phyloP scores from a whole-genome alignment of 2,888 invertebrate species.

The Chymomyza procnemis region DNA sequence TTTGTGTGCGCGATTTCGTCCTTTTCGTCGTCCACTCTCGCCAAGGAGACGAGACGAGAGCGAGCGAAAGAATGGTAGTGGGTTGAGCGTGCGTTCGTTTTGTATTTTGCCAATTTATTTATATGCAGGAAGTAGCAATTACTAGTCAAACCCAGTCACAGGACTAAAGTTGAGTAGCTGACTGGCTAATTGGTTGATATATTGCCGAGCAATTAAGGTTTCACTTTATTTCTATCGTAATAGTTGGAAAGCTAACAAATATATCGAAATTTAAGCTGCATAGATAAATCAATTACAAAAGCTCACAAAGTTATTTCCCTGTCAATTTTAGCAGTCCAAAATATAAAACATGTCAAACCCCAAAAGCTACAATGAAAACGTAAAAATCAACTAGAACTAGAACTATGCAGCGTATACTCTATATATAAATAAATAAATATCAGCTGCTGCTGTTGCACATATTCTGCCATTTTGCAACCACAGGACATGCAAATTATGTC shows the following conservation, averaged over 20 bases:
- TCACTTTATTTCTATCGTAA: neutral
- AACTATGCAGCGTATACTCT: neutral
- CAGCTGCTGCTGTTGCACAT: constrained; percentile 44
- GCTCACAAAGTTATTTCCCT: neutral
- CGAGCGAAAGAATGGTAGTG: too few species aligned
- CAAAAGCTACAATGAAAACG: neutral
- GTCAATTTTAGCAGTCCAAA: neutral
- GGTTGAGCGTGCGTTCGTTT: neutral
- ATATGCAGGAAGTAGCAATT: constrained; percentile 63
- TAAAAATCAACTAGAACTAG: too few species aligned
- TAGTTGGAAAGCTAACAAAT: neutral
- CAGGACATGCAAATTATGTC: constrained; percentile 64
- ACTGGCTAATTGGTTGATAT: constrained; percentile 16
- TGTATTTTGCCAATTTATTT: constrained; percentile 44
- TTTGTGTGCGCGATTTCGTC: neutral
- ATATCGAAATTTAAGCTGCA: neutral
- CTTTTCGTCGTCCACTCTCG: too few species aligned
- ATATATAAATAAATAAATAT: constrained; percentile 45
- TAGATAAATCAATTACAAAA: neutral
- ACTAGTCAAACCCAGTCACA: constrained; percentile 41
- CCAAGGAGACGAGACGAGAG: too few species aligned
- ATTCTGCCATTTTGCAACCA: constrained; percentile 17
- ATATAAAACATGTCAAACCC: neutral
- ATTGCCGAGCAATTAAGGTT: neutral
- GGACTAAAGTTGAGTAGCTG: constrained; percentile 1